Evolutionary conservation across 2,113 vertebrate genomes (phyloP), one percentile per base, ranked within the genome.

Genomic region (Engraulis encrasicolus): DNA sequence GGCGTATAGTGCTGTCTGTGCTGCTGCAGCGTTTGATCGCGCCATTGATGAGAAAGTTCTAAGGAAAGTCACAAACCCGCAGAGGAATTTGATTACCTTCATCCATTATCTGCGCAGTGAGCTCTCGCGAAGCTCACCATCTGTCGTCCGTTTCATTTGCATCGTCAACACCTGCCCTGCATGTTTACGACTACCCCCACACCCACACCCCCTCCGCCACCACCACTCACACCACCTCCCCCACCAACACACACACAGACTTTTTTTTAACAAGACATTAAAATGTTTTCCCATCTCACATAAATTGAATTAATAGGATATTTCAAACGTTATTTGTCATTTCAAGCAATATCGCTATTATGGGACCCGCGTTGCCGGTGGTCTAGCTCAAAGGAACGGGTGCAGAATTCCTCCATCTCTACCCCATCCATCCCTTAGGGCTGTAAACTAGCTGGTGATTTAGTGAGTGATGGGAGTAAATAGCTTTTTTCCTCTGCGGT

Each of bases 141-240:
- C 98, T 99, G 98, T 98, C 98, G 98, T 97, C 96, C 95, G 95
- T 98, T 99, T 99, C 97, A 99, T 99, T 98, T 99, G 97, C 98
- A 98, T 99, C 96, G 93, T 96, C 97, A 97, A 98, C 98, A 99
- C 98, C 98, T 99, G 98, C 97, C 97, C 96, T 97, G 95, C 96
- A 97, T 99, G 96, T 98, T 97, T 97, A 95, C 96, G 96, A 95
- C 95, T 93, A 95, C 96, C 95, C 94, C 96, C 96, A 94, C 96
- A 96, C 91, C 91, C 96, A 37, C 27, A 38, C 84, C 81, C 78
- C 80, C 50, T 82, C 79, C 48, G 27, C 48, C 58, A 77, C 48
- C n/a, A n/a, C n/a, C n/a, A n/a, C n/a, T n/a, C n/a, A n/a, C n/a
- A n/a, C n/a, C n/a, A n/a, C n/a, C n/a, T n/a, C n/a, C n/a, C n/a